Evolutionary conservation across 2,113 vertebrate genomes (phyloP), one percentile per base, ranked within the genome.

Genomic region (Collichthys lucidus): DNA sequence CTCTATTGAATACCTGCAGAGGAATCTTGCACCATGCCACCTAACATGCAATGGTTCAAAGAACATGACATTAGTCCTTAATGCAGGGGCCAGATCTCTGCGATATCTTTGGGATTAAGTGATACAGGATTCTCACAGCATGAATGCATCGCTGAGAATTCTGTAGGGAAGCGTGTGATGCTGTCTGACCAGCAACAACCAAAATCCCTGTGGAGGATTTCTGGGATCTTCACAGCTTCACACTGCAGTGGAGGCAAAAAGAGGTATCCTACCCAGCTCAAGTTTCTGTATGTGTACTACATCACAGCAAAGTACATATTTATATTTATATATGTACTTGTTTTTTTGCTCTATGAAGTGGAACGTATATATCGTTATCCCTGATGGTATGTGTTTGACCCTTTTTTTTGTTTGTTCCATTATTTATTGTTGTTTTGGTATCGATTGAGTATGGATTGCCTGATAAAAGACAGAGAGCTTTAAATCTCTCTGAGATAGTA

Each of bases 61-160:
- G 24, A 80, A 76, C 70, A 69, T 47, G 29, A 65, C 60, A 72
- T 55, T 56, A 72, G 49, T 79, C 73, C 56, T 50, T 72, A 44
- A 73, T 75, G 22, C 29, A 31, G n/a, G 24, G 26, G 52, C 24
- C 20, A 59, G 24, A 83, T 50, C 64, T 76, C 40, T 22, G 24
- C 10, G 53, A 26, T n/a, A 65, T 61, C 40, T 84, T 63, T 61
- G 70, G 69, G 62, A 82, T 72, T 35, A 82, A 79, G 59, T 60
- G 56, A 31, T 65, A 67, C n/a, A 68, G 79, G 63, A 75, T 86
- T 83, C 83, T 75, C 73, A 77, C 76, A 85, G 75, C 69, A 68
- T 85, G 76, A 80, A 83, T 70, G 79, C 50, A 73, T 66, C 68
- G 31, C 72, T 85, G 82, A 42, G 12, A 80, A 75, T 74, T 83